Evolutionary conservation across 2,888 invertebrate species (phyloP).

Genomic region (Orchesella flavescens): DNA sequence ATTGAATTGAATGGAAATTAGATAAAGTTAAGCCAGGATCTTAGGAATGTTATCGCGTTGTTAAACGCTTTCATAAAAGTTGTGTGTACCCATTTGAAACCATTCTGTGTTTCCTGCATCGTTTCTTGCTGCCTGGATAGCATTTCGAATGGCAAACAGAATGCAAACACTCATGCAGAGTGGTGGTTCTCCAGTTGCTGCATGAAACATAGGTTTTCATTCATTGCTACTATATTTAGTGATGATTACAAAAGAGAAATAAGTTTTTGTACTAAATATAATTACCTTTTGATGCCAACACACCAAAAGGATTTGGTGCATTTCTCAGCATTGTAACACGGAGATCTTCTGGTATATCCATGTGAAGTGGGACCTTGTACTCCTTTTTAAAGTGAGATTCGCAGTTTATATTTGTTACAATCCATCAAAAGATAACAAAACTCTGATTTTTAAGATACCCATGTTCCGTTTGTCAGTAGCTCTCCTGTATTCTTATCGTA

Average conservation of each 20-base stretch:
- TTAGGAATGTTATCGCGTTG: too few species aligned
- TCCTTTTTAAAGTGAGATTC: too few species aligned
- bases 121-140: conserved; percentile 67
- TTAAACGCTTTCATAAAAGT: not conserved
- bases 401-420: too few species aligned
- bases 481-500: conserved; percentile 78
- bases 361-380: conserved; percentile 72
- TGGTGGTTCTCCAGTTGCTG: conserved; percentile 79
- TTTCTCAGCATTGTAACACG: conserved; percentile 80
- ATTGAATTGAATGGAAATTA: conserved; percentile 16
- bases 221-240: not conserved
- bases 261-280: not conserved
- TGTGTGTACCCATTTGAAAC: conserved; percentile 71
- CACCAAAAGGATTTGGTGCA: conserved; percentile 80
- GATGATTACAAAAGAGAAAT: not conserved
- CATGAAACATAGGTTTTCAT: conserved; percentile 52
- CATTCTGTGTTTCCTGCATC: conserved; percentile 69
- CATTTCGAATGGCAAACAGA: conserved; percentile 73
- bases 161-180: conserved; percentile 75
- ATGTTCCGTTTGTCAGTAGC: conserved; percentile 84
- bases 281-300: conserved; percentile 81
- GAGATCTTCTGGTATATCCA: conserved; percentile 71
- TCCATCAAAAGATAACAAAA: too few species aligned
- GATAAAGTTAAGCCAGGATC: not conserved
- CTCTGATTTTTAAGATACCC: too few species aligned